Evolutionary conservation across 2,888 invertebrate genomes (phyloP), one percentile per base, ranked within the genome.

Genomic region (Cheilosia vernalis): DNA sequence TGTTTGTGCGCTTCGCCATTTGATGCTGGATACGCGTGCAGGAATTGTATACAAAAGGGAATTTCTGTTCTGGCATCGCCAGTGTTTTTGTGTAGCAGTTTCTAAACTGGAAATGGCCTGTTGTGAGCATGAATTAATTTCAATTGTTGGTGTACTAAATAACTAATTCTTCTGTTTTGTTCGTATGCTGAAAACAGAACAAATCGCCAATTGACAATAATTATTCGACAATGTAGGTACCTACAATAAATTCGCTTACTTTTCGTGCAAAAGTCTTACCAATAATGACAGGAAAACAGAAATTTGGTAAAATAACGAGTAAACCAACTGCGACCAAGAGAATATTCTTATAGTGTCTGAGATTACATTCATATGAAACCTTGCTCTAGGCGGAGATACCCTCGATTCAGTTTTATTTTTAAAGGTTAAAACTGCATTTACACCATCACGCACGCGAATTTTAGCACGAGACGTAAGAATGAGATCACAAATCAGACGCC

Each of bases 11-110:
- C 6, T 7, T 51, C 17, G 53, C 44, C 55, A 64, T 69, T 77
- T 73, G 55, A 47, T 47, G 77, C 24, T 42, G 17, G 19, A 15
- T 78, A 56, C 78, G 78, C 78, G 78, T 83, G 61, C 55, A 55
- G 61, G 19, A 78, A 70, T 73, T 47, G 55, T 40, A 44, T 51
- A 72, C 51, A 53, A 79, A 64, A 40, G 42, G 58, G n/a, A 9
- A 13, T 19, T 37, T 10, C 13, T 21, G 27, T 24, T 27, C 21
- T 13, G n/a, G 2, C 21, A 56, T 13, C 37, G 61, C 15, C 15
- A 49, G 21, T 13, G 15, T 15, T 24, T 19, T 51, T 51, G 24
- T 51, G 24, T 51, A 33, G 40, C 37, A 1, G 4, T 33, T 33
- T 9, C 3, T 53, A 60, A 51, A 51, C 49, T 67, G 67, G 60